Base-by-base conservation (phyloP, 2,888 invertebrate species). In the Chouioia cunea region DNA sequence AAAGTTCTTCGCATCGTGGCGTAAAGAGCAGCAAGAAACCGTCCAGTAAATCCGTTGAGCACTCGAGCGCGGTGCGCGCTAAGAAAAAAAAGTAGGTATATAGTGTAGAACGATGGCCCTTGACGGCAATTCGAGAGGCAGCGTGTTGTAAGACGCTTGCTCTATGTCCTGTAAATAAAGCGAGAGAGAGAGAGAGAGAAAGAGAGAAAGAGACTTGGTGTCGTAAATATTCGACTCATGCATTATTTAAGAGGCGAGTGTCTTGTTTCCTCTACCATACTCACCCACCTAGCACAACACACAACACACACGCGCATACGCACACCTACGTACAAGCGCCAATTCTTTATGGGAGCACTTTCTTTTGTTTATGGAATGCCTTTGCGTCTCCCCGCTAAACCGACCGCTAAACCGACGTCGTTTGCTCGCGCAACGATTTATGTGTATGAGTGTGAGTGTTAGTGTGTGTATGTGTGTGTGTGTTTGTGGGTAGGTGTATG, bases 191-290 rank as follows among this genome's bases (percentile, higher is more conserved):
- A 36, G 63, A 36, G 36, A 47, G 15, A 47, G 16, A 3, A 47
- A 4, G 18, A 50, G 23, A 10, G 23, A 36, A 14, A 56, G 50
- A 36, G 62, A 64, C 74, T 75, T 73, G 66, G 56, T 53, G 59
- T 14, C 43, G 79, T 79, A 81, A 81, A 81, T 79, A 81, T 79
- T 78, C 76, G 73, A 72, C 77, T 81, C 82, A 81, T 83, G 81
- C 79, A 82, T 83, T 82, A 83, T 82, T 81, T 79, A 82, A 78
- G 76, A 74, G 71, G 75, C 52, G 77, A 78, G 78, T 79, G 78
- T 81, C 82, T 80, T 78, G 80, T 79, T 80, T 77, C 76, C 75
- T 77, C 76, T 76, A 76, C 74, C 16, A n/a, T 16, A 16, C 6
- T 12, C 74, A 67, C 77, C 76, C 76, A 74, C 64, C n/a, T n/a